Evolutionary conservation across 2,797 vertebrate species (phyloP).

Genomic region (Ambastaia sidthimunki): DNA sequence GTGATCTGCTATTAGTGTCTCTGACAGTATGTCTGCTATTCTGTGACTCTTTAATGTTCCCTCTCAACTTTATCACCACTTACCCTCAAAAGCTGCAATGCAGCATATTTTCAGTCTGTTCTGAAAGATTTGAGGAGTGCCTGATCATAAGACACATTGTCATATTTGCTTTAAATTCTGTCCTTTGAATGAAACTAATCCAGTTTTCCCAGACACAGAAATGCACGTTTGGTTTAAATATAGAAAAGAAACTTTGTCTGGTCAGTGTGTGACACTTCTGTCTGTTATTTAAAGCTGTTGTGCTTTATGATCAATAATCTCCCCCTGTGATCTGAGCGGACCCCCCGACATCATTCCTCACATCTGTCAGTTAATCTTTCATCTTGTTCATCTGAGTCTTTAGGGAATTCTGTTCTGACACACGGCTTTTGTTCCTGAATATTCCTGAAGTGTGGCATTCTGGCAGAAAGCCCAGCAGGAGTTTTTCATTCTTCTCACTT

Average conservation of each 20-base stretch:
- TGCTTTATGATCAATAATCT: constrained; percentile 10
- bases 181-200: too few species aligned
- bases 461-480: constrained; percentile 50
- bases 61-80: not conserved
- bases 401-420: constrained; percentile 28
- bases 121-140: not conserved
- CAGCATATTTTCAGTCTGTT: constrained; percentile 25
- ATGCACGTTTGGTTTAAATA: too few species aligned
- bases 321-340: constrained; percentile 35
- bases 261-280: not conserved
- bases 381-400: constrained; percentile 34
- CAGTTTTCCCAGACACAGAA: too few species aligned
- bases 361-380: constrained; percentile 31
- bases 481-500: constrained; percentile 47
- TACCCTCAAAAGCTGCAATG: constrained; percentile 13
- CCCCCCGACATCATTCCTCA: constrained; percentile 3
- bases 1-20: not conserved
- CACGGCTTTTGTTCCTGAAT: constrained; percentile 47
- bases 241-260: too few species aligned
- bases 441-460: constrained; percentile 48
- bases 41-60: not conserved
- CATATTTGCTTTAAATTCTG: not conserved
- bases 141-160: not conserved
- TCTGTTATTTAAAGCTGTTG: not conserved
- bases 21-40: not conserved